Evolutionary conservation across 2,113 vertebrate genomes (phyloP).

Genomic region (Calidris pugnax): DNA sequence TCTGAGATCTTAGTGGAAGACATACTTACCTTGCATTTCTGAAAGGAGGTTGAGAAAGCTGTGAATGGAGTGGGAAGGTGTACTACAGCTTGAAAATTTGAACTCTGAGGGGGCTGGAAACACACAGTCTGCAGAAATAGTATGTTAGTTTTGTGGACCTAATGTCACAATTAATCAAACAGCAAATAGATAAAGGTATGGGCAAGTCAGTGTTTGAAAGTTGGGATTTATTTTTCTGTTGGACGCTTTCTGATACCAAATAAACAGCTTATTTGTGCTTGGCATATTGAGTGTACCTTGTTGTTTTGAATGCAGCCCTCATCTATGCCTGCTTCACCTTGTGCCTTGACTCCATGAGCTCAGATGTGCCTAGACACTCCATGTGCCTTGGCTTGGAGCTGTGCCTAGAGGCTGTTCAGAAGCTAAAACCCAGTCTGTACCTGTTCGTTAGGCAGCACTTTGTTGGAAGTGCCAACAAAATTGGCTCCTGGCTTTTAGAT

Average conservation of each 20-base stretch:
- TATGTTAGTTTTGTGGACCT: neutral
- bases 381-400: neutral
- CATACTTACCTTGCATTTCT: neutral
- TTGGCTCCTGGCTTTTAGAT: neutral
- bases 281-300: neutral
- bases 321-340: neutral
- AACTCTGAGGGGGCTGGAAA: neutral
- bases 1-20: neutral
- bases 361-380: no score
- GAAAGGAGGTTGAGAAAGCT: neutral
- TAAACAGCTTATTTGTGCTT: conserved; percentile 3
- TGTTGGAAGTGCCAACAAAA: neutral
- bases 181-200: neutral
- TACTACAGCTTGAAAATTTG: neutral
- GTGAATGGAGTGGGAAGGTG: conserved; percentile 2
- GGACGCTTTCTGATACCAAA: neutral
- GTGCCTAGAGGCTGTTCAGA: neutral
- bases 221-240: neutral
- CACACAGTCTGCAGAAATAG: neutral
- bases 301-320: neutral
- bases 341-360: neutral
- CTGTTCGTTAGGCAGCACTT: neutral
- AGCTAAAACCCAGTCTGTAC: neutral
- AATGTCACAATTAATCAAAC: neutral
- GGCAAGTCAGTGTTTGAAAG: neutral